A percentile compares a stretch with the other conserved stretches of the same genome.
Evolutionary conservation across 2,797 vertebrate genomes (phyloP).

Genomic region (Sarcophilus harrisii): DNA sequence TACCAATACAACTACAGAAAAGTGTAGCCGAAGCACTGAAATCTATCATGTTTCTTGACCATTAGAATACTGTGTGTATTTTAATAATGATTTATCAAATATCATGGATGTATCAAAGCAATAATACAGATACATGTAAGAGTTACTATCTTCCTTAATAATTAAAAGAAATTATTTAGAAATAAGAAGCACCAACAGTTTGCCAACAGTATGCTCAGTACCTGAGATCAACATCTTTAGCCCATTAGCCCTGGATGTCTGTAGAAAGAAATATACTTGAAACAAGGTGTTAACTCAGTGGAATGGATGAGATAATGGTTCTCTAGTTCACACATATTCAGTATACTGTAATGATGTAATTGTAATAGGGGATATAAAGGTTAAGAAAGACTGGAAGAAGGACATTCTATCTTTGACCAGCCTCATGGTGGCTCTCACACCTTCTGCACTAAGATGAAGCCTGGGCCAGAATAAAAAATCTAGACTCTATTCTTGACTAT

Average conservation of each 20-base stretch:
- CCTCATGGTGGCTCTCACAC: too few species aligned
- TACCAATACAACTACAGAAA: background rate
- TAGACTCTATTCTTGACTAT: too few species aligned
- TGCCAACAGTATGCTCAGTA: background rate
- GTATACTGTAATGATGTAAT: too few species aligned
- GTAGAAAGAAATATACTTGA: too few species aligned
- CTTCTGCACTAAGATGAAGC: too few species aligned
- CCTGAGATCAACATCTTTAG: background rate
- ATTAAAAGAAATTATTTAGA: slow-evolving; percentile 15
- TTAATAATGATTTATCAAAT: background rate
- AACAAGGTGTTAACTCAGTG: too few species aligned
- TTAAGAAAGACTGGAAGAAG: too few species aligned
- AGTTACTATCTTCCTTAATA: background rate
- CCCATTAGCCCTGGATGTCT: background rate
- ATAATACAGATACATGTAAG: background rate
- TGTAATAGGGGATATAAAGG: too few species aligned
- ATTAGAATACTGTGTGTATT: background rate
- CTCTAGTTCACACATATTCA: too few species aligned
- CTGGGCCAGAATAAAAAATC: too few species aligned
- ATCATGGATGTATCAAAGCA: background rate
- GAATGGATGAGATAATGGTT: too few species aligned
- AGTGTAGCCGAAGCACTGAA: background rate
- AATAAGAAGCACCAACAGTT: background rate
- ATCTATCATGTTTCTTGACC: background rate
- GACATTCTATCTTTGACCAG: too few species aligned